A percentile compares a stretch with the other conserved stretches of the same genome.
Evolutionary conservation across 2,113 vertebrate genomes (phyloP).

Genomic region (Tachycineta bicolor): DNA sequence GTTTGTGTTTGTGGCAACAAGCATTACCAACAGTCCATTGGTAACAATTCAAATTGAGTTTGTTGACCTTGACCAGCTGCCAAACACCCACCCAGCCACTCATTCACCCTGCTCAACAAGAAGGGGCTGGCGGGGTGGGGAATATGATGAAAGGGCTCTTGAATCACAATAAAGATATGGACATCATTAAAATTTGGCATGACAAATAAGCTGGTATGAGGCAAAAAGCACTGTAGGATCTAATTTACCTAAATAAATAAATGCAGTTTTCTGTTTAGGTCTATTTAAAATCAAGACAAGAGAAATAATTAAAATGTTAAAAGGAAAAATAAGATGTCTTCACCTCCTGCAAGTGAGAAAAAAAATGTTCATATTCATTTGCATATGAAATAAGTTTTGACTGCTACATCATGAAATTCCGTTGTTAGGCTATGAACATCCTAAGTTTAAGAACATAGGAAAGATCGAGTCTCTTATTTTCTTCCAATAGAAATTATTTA

Average conservation of each 20-base stretch:
- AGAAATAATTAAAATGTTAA: background rate
- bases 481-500: background rate
- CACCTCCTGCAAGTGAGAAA: background rate
- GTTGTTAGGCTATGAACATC: background rate
- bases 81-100: background rate
- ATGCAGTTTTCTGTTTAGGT: background rate
- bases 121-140: accelerated
- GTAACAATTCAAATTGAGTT: background rate
- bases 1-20: background rate
- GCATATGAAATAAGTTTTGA: background rate
- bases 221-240: background rate
- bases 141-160: background rate
- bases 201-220: background rate
- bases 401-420: background rate
- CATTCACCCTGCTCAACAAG: background rate
- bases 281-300: background rate
- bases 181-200: background rate
- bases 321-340: background rate
- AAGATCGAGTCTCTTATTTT: background rate
- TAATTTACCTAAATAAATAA: background rate
- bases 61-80: background rate
- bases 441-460: background rate
- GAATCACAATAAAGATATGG: background rate
- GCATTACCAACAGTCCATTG: background rate
- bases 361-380: background rate